Evolutionary conservation across 2,888 invertebrate species (phyloP).

Genomic region (Meandrusa payeni): DNA sequence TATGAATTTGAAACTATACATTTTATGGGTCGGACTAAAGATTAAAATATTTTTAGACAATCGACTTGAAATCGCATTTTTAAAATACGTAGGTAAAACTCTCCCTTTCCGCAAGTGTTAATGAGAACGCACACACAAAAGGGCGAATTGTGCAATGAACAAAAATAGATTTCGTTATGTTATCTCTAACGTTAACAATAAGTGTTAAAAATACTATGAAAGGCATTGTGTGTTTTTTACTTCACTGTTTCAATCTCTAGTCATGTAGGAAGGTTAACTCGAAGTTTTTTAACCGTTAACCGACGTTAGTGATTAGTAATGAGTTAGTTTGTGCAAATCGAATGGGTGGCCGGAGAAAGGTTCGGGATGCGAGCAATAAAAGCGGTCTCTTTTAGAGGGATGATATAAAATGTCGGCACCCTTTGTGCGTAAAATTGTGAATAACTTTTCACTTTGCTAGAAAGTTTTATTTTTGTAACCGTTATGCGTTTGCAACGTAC

Average conservation of each 20-base stretch:
- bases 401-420: conserved; percentile 67
- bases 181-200: conserved; percentile 18
- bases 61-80: too few species aligned
- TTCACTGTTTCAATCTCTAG: conserved; percentile 9
- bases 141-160: conserved; percentile 9
- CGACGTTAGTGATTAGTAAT: conserved; percentile 47
- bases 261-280: conserved; percentile 16
- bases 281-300: conserved; percentile 38
- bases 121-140: not conserved
- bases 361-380: conserved; percentile 46
- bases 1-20: conserved; percentile 34
- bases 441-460: conserved; percentile 44
- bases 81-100: not conserved
- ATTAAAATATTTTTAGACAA: not conserved
- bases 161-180: conserved; percentile 18
- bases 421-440: conserved; percentile 49
- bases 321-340: conserved; percentile 56
- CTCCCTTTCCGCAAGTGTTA: conserved; percentile 1
- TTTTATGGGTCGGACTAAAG: conserved; percentile 8
- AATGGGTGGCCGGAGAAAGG: conserved; percentile 55
- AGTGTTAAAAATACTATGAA: conserved; percentile 1
- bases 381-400: conserved; percentile 51
- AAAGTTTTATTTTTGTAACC: conserved; percentile 69
- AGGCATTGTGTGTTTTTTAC: conserved; percentile 2
- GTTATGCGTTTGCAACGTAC: conserved; percentile 41